A percentile compares a stretch with the other conserved stretches of the same genome.
phyloP scores from a whole-genome alignment of 2,888 invertebrate species.

The Leucophora obtusa region DNA sequence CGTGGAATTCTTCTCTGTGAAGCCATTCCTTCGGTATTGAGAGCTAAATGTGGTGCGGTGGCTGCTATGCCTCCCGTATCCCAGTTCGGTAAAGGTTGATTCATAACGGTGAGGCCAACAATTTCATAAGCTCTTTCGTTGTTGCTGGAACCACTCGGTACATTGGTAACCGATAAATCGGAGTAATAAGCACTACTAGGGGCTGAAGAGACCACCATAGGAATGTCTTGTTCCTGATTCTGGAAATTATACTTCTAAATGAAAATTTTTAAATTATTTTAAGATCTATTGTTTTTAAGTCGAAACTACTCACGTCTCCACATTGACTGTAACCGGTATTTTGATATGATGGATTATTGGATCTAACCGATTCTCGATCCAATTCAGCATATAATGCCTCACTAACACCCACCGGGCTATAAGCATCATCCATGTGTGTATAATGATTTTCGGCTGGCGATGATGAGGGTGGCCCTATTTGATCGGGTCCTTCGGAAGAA shows the following conservation, averaged over 20 bases:
- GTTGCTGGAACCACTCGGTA: constrained; percentile 76
- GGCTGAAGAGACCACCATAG: constrained; percentile 81
- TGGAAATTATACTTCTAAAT: constrained; percentile 77
- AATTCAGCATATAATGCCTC: constrained; percentile 86
- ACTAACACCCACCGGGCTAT: constrained; percentile 81
- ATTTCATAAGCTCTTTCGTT: constrained; percentile 82
- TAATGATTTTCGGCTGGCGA: constrained; percentile 85
- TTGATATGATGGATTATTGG: constrained; percentile 83
- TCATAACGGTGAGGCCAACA: constrained; percentile 80
- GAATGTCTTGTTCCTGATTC: constrained; percentile 79
- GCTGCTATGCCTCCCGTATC: constrained; percentile 68
- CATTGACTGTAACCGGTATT: constrained; percentile 84
- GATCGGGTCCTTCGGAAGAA: constrained; percentile 78
- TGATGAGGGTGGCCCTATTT: constrained; percentile 80
- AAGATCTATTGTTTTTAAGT: neutral
- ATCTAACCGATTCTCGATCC: constrained; percentile 81
- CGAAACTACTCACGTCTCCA: constrained; percentile 75
- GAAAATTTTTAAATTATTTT: neutral
- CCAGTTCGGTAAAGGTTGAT: constrained; percentile 79
- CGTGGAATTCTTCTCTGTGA: constrained; percentile 78
- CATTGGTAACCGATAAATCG: constrained; percentile 82
- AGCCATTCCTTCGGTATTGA: constrained; percentile 68
- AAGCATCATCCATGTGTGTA: constrained; percentile 84
- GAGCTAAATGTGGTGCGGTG: constrained; percentile 51
- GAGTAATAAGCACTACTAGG: constrained; percentile 88